A percentile compares a stretch with the other conserved stretches of the same genome.
Conservation (phyloP, 92 coral and sea anemone genomes). For the Plumapathes pennacea region DNA sequence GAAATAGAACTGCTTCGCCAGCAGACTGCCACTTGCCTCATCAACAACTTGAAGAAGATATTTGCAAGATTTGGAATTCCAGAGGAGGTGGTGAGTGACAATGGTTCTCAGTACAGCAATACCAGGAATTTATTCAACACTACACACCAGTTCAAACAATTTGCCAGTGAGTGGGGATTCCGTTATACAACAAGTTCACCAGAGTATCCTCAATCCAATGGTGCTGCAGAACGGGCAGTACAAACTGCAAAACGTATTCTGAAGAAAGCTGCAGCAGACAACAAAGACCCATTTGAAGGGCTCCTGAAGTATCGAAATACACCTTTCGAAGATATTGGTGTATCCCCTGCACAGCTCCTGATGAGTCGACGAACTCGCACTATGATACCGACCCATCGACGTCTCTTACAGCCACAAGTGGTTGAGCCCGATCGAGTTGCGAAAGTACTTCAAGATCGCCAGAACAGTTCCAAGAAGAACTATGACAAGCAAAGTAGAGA, state of each 20-base stretch:
- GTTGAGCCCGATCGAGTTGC: constrained; percentile 22
- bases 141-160: constrained; percentile 37
- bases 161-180: constrained; percentile 47
- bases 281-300: constrained; percentile 42
- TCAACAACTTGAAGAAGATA: constrained; percentile 48
- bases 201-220: constrained; percentile 53
- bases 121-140: constrained; percentile 35
- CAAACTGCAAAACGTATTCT: constrained; percentile 50
- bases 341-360: constrained; percentile 32
- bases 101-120: constrained; percentile 46
- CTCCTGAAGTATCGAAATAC: constrained; percentile 40
- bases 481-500: constrained; percentile 17
- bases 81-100: constrained; percentile 32
- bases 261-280: constrained; percentile 34
- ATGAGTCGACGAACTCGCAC: constrained; percentile 32
- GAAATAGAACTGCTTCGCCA: constrained; percentile 49
- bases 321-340: constrained; percentile 40
- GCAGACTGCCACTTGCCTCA: constrained; percentile 24
- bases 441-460: constrained; percentile 27
- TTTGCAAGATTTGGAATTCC: constrained; percentile 58
- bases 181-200: constrained; percentile 37
- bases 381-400: constrained; percentile 51
- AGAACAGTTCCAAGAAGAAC: constrained; percentile 4
- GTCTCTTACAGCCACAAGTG: constrained; percentile 26
- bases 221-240: constrained; percentile 48